Evolutionary conservation across 2,888 invertebrate genomes (phyloP).

Genomic region (Athalia circularis): DNA sequence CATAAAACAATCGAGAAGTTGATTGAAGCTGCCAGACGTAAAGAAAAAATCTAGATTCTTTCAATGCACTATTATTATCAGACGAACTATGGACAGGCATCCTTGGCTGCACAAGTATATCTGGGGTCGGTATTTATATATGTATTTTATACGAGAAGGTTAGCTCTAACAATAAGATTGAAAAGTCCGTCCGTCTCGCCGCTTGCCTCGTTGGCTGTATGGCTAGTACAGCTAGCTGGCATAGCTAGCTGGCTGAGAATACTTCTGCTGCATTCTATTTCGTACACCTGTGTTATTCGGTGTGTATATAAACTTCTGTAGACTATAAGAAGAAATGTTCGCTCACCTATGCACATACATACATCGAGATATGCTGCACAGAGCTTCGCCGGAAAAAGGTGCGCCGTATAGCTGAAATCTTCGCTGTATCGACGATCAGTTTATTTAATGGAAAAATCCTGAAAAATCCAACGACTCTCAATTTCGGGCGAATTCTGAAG

Average conservation of each 20-base stretch:
- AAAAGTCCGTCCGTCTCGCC: conserved; percentile 2
- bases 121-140: conserved; percentile 19
- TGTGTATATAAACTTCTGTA: conserved; percentile 7
- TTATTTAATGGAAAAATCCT: conserved; percentile 25
- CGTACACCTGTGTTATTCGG: conserved; percentile 7
- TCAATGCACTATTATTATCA: conserved; percentile 26
- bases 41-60: neutral
- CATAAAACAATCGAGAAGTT: conserved; percentile 36
- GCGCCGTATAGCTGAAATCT: conserved; percentile 7
- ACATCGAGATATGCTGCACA: too few species aligned
- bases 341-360: neutral
- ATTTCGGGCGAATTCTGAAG: neutral
- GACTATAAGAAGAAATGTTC: conserved; percentile 29
- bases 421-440: conserved; percentile 25
- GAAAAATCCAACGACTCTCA: conserved; percentile 6
- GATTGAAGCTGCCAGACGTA: conserved; percentile 30
- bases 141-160: neutral
- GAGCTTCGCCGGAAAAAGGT: conserved; percentile 1
- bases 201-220: neutral
- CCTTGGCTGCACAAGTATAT: conserved; percentile 15
- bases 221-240: neutral
- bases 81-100: conserved; percentile 6
- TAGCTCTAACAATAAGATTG: conserved; percentile 2
- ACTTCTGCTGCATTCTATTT: conserved; percentile 17
- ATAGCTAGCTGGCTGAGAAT: too few species aligned